Percentiles rank a stretch among this genome's conserved stretches.
These are phyloP conservation scores for Microctonus hyperodae DNA, from an alignment of 2,888 invertebrate genomes.

Conservation along the genomic window DNA sequence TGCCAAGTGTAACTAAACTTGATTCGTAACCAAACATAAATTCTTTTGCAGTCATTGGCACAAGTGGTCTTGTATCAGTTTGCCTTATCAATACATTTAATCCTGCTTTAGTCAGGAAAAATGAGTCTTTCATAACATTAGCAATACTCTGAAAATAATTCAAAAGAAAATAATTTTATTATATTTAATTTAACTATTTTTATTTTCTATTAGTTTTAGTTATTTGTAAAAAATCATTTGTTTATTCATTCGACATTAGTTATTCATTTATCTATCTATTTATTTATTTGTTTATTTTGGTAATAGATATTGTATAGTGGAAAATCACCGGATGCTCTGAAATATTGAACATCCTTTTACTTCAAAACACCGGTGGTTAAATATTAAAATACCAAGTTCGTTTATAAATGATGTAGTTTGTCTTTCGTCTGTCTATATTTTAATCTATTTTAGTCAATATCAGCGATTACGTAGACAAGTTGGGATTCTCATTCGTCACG, in stretches of 20 bases:
- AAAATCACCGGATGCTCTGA: constrained; percentile 1
- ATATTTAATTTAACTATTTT: too few species aligned
- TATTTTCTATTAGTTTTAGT: too few species aligned
- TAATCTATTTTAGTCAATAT: constrained; percentile 24
- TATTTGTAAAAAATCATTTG: too few species aligned
- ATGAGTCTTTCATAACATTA: constrained; percentile 74
- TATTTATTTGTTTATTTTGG: neutral
- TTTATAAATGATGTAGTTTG: constrained; percentile 3
- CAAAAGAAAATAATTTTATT: neutral
- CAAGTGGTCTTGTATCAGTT: constrained; percentile 75
- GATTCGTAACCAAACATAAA: constrained; percentile 91
- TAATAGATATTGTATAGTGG: neutral
- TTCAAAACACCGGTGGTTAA: neutral
- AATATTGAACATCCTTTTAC: neutral
- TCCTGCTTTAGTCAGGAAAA: constrained; percentile 72
- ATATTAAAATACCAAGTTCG: neutral
- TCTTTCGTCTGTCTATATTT: neutral
- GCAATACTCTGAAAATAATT: constrained; percentile 76
- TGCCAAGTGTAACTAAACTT: constrained; percentile 82
- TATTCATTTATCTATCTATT: neutral
- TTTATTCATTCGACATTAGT: neutral
- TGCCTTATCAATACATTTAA: constrained; percentile 75
- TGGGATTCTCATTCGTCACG: constrained; percentile 17
- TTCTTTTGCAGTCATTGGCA: constrained; percentile 82
- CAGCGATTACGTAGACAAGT: constrained; percentile 21